Base-by-base conservation (phyloP, 2,797 vertebrate genomes). In the Pyrocephalus nanus region DNA sequence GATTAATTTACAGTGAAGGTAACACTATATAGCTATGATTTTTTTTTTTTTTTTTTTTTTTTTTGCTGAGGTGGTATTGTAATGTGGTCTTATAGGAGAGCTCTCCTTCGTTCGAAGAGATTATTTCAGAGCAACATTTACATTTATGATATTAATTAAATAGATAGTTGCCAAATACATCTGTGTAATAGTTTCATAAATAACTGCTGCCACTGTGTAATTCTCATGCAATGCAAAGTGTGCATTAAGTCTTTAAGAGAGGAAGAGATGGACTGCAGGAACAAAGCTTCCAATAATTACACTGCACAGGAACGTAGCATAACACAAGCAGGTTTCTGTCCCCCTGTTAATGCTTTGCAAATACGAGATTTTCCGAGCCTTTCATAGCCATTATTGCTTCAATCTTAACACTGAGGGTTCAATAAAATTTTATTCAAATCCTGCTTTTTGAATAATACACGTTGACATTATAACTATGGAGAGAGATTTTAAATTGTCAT, bases 401-500 rank as follows among this genome's bases (percentile, higher is more conserved):
- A 40, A 1, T 90, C 51, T 90, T 65, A 88, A 88, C 42, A n/a
- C 0, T 36, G 61, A 74, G 15, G 2, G 29, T 74, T 92, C 48
- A 67, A 13, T 71, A 58, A 85, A 80, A 65, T 89, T 87, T 78
- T 70, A 80, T 48, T 88, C 30, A 94, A 91, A 91, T 91, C 69
- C 81, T 65, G 26, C 32, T 85, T 74, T 81, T 82, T 42, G 7
- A 83, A 29, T 86, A 62, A 75, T 86, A 57, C 45, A 53, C 1
- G 6, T 73, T 83, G 83, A 58, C 61, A 80, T 65, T 83, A 83
- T 80, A 80, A 62, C 78, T 89, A 21, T 29, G 57, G 88, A 83
- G 72, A 57, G 38, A 93, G 67, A 86, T 88, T 95, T 91, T 48
- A 91, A 89, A 95, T 95, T 94, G 67, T 91, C 47, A 80, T 89